These are phyloP conservation scores for Boloria euphrosyne DNA, from an alignment of 2,888 invertebrate genomes.

Conservation along the genomic window DNA sequence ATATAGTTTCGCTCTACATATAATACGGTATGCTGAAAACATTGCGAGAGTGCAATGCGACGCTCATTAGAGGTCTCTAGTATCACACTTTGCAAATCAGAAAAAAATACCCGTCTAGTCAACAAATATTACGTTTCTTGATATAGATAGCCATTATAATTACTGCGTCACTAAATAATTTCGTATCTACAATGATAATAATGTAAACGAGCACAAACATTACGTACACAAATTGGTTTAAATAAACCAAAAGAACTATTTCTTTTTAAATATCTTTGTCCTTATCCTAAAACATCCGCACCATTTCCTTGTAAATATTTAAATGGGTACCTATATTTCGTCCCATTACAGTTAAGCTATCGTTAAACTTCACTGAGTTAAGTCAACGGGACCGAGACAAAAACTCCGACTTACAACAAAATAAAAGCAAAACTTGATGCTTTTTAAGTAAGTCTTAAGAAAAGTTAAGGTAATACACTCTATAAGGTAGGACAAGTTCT, in stretches of 20 bases:
- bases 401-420: slow-evolving; percentile 49
- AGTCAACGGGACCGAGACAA: slow-evolving; percentile 45
- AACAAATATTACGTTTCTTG: no score
- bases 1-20: no score
- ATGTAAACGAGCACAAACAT: no score
- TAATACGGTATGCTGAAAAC: no score
- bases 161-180: no score
- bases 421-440: slow-evolving; percentile 48
- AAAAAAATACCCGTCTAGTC: no score
- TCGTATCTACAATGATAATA: no score
- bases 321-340: slow-evolving; percentile 33
- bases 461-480: slow-evolving; percentile 47
- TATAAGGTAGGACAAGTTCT: slow-evolving; percentile 7
- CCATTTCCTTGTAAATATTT: slow-evolving; percentile 34
- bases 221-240: no score
- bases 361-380: slow-evolving; percentile 36
- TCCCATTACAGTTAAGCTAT: slow-evolving; percentile 33
- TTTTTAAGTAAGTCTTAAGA: slow-evolving; percentile 57
- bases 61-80: no score
- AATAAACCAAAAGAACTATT: not conserved
- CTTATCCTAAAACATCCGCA: slow-evolving; percentile 11
- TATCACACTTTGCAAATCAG: no score
- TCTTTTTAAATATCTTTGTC: slow-evolving; percentile 5
- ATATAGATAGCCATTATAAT: no score
- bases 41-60: no score